These are phyloP conservation scores for Drosophila paramelanica DNA, from an alignment of 2,888 invertebrate species.

Conservation along the genomic window DNA sequence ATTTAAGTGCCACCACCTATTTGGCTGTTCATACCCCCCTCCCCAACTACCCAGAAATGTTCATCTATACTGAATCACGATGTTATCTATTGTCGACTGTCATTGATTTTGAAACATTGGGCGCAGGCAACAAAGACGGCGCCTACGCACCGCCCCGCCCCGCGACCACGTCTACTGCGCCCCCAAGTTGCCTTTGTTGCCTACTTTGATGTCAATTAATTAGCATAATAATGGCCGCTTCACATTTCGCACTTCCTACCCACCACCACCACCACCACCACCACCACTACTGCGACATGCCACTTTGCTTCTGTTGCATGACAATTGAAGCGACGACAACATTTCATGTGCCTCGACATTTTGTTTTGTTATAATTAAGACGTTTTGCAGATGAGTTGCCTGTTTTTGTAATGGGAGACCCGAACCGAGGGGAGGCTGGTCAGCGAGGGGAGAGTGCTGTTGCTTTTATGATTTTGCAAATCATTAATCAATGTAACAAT, in stretches of 20 bases:
- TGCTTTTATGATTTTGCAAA: slow-evolving; percentile 78
- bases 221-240: slow-evolving; percentile 81
- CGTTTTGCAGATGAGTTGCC: slow-evolving; percentile 63
- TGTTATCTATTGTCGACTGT: slow-evolving; percentile 66
- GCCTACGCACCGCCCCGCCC: slow-evolving; percentile 27
- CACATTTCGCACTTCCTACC: slow-evolving; percentile 65
- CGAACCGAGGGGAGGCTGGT: slow-evolving; percentile 19
- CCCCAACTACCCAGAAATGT: no score
- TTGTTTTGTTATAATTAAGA: slow-evolving; percentile 77
- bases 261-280: no score
- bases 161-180: background rate
- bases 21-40: background rate
- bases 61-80: slow-evolving; percentile 20
- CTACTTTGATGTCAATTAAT: slow-evolving; percentile 80
- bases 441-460: slow-evolving; percentile 14
- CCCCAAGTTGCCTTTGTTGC: slow-evolving; percentile 10
- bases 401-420: slow-evolving; percentile 75
- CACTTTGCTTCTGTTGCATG: slow-evolving; percentile 29
- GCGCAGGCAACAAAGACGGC: slow-evolving; percentile 38
- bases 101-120: slow-evolving; percentile 71
- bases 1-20: slow-evolving; percentile 22
- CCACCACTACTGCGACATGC: background rate
- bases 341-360: slow-evolving; percentile 65
- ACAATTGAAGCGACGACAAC: slow-evolving; percentile 69
- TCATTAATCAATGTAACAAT: slow-evolving; percentile 81